Conservation (phyloP, 2,797 vertebrate genomes). For the Eulemur coronatus region DNA sequence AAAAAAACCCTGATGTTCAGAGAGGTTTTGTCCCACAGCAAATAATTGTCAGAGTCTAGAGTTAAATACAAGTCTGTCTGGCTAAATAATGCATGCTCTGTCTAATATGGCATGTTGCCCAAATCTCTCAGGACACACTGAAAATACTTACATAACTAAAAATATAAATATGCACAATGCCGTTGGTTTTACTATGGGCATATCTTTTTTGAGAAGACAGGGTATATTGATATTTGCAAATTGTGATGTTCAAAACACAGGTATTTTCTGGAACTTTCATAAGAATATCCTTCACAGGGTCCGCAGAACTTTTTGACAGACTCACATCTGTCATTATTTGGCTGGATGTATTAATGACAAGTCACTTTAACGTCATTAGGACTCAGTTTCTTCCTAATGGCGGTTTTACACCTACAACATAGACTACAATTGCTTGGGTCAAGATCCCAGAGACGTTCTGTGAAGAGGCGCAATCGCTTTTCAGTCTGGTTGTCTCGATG, state of each 20-base stretch:
- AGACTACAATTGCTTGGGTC: no score
- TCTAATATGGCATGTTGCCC: neutral
- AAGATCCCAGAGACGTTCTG: neutral
- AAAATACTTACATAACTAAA: neutral
- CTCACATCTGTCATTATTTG: neutral
- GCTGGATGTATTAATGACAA: neutral
- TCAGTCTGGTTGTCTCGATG: no score
- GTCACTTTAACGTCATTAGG: neutral
- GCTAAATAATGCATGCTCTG: neutral
- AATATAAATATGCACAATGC: neutral
- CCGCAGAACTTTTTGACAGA: neutral
- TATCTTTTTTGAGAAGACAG: neutral
- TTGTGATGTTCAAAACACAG: neutral
- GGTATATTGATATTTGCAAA: neutral
- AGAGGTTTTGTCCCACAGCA: neutral
- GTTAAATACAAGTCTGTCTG: neutral
- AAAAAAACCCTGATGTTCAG: neutral
- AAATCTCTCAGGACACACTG: neutral
- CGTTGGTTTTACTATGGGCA: neutral
- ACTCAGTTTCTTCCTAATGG: neutral
- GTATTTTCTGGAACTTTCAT: neutral
- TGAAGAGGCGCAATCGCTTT: neutral
- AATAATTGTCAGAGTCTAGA: constrained; percentile 20
- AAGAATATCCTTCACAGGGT: neutral
- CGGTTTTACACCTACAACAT: neutral